These are phyloP conservation scores for Nephotettix cincticeps DNA, from an alignment of 1,140 invertebrate species.

Conservation along the genomic window DNA sequence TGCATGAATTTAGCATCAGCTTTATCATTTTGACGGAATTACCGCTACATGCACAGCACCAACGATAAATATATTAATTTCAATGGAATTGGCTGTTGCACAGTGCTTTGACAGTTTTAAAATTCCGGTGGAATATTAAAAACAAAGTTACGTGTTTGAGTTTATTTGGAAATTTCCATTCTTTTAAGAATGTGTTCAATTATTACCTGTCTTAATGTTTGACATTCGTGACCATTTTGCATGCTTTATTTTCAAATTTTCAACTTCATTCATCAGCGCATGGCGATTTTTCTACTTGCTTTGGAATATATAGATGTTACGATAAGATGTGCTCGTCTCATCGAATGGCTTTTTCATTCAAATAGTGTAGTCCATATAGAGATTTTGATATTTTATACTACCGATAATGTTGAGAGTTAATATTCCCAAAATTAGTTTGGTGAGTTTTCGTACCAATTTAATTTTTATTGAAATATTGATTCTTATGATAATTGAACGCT, in stretches of 20 bases:
- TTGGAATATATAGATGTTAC: constrained; percentile 6
- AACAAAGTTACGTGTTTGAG: too few species aligned
- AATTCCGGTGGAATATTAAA: too few species aligned
- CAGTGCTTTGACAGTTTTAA: background rate
- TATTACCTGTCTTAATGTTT: too few species aligned
- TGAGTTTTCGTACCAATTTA: too few species aligned
- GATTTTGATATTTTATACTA: too few species aligned
- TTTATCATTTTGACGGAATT: constrained; percentile 8
- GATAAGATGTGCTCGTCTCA: background rate
- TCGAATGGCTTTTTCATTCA: background rate
- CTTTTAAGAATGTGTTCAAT: too few species aligned
- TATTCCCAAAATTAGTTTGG: too few species aligned
- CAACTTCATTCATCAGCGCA: constrained; percentile 14
- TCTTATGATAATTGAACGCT: too few species aligned
- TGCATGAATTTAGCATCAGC: constrained; percentile 5
- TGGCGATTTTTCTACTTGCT: constrained; percentile 5
- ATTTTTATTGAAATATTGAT: too few species aligned
- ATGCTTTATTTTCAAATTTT: background rate
- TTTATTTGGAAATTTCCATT: too few species aligned
- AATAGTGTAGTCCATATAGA: background rate
- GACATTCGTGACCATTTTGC: background rate
- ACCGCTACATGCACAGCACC: background rate
- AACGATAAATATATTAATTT: background rate
- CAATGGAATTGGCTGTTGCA: background rate
- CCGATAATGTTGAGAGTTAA: too few species aligned